phyloP scores from a whole-genome alignment of 2,797 vertebrate species.

The Gadopsis bispinosus region DNA sequence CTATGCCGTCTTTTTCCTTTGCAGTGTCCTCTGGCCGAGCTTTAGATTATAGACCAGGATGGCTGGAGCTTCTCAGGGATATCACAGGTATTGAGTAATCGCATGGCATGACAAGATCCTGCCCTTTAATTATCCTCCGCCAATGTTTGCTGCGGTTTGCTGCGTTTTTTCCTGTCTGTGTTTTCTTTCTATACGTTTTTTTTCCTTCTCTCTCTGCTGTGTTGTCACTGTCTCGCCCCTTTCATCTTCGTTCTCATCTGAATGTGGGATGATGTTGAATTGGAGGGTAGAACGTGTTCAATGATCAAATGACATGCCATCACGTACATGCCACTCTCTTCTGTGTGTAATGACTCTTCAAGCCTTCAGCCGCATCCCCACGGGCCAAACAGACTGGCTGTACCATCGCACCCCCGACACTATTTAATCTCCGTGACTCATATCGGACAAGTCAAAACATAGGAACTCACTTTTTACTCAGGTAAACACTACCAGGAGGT shows the following conservation, averaged over 20 bases:
- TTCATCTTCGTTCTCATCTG: slow-evolving; percentile 69
- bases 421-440: slow-evolving; percentile 69
- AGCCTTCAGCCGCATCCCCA: slow-evolving; percentile 31
- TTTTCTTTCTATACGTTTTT: slow-evolving; percentile 65
- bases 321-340: slow-evolving; percentile 62
- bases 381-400: slow-evolving; percentile 27
- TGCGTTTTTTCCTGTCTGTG: slow-evolving; percentile 25
- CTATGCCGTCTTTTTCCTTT: slow-evolving; percentile 32
- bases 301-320: slow-evolving; percentile 57
- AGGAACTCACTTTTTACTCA: slow-evolving; percentile 32
- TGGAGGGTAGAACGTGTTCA: slow-evolving; percentile 65
- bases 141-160: slow-evolving; percentile 66
- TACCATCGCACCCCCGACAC: slow-evolving; percentile 6
- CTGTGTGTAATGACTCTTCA: slow-evolving; percentile 54
- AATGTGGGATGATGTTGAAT: slow-evolving; percentile 64
- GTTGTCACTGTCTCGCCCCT: slow-evolving; percentile 59
- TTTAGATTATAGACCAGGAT: slow-evolving; percentile 80
- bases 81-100: slow-evolving; percentile 84
- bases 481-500: slow-evolving; percentile 7
- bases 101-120: slow-evolving; percentile 77
- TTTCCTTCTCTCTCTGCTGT: slow-evolving; percentile 16
- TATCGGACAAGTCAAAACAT: slow-evolving; percentile 67
- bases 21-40: slow-evolving; percentile 47
- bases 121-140: slow-evolving; percentile 84
- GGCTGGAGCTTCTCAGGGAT: slow-evolving; percentile 72